Evolutionary conservation across 2,113 vertebrate species (phyloP).

Genomic region (Alethe castanea): DNA sequence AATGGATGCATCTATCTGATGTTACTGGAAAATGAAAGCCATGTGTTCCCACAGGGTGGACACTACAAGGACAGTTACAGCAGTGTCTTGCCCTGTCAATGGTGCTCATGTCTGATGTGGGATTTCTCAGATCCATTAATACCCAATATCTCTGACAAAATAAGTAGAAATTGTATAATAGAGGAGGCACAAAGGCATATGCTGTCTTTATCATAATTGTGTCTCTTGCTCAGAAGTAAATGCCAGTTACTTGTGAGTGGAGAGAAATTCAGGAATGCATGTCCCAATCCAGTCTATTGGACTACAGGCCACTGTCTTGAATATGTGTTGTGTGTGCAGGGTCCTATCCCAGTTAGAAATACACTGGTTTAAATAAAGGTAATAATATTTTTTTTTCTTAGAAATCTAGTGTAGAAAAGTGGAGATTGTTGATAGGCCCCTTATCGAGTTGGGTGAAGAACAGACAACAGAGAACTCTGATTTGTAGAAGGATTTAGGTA

Average conservation of each 20-base stretch:
- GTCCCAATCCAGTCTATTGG: rapidly evolving
- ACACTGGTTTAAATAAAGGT: background rate
- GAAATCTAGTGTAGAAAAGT: background rate
- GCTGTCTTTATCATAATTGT: background rate
- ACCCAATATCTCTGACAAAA: background rate
- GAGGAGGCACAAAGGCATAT: background rate
- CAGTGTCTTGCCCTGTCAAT: background rate
- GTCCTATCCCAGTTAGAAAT: background rate
- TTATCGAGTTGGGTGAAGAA: background rate
- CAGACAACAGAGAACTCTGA: background rate
- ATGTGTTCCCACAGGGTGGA: background rate
- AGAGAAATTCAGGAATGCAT: background rate
- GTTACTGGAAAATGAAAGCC: background rate
- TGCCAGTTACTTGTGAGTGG: background rate
- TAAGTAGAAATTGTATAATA: background rate
- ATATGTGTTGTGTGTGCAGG: background rate
- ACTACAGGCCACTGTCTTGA: background rate
- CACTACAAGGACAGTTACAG: background rate
- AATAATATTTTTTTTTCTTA: background rate
- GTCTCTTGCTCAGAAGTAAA: background rate
- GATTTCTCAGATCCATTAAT: background rate
- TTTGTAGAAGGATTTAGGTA: background rate
- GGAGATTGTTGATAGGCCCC: background rate
- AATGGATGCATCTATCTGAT: background rate
- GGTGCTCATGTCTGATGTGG: background rate